These are phyloP conservation scores for Pammene fasciana DNA, from an alignment of 2,888 invertebrate genomes.

Conservation along the genomic window DNA sequence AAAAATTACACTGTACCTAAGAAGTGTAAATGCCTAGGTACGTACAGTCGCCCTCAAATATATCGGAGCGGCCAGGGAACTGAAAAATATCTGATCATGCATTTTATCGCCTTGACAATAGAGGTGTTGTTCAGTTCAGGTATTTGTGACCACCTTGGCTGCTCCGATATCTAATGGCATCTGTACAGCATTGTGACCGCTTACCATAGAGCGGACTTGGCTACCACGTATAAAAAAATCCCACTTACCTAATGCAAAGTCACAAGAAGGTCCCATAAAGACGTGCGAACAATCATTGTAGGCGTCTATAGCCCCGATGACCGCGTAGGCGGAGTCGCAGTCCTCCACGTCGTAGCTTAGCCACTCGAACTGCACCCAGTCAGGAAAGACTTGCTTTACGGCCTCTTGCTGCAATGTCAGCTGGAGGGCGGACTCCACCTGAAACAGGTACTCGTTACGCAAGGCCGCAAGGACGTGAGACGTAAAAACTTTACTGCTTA, in stretches of 20 bases:
- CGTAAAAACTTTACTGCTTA: neutral
- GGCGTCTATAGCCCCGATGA: constrained; percentile 88
- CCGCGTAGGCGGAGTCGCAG: constrained; percentile 88
- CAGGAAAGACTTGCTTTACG: constrained; percentile 80
- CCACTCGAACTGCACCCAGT: constrained; percentile 84
- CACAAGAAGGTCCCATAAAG: constrained; percentile 92
- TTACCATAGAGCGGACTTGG: no score
- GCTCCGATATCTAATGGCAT: no score
- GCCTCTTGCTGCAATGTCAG: constrained; percentile 84
- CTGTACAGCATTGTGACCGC: no score
- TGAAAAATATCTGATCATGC: no score
- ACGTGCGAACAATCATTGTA: constrained; percentile 89
- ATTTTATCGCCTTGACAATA: no score
- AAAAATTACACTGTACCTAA: no score
- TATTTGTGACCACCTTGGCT: no score
- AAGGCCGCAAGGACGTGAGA: neutral
- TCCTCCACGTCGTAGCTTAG: constrained; percentile 86
- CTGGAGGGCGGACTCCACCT: constrained; percentile 85
- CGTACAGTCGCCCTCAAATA: no score
- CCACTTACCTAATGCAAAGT: constrained; percentile 90
- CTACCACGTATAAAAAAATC: neutral
- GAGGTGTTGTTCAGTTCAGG: no score
- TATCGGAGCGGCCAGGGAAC: no score
- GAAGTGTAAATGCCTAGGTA: no score
- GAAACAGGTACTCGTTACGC: constrained; percentile 32